phyloP scores from a whole-genome alignment of 2,113 vertebrate genomes.

The Mastomys coucha region DNA sequence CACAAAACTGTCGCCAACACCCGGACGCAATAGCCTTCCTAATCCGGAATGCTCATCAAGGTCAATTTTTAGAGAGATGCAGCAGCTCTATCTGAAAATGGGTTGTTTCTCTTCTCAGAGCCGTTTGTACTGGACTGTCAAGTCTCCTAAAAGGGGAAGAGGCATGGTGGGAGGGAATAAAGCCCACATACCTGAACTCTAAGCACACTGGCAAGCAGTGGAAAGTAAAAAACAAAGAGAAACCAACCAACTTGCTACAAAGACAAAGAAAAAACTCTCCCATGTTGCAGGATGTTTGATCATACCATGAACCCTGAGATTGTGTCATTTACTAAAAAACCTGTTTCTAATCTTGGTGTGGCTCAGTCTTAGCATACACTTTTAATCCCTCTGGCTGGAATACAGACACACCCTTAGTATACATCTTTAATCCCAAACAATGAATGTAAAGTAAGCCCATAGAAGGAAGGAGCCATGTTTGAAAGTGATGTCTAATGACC shows the following conservation, averaged over 20 bases:
- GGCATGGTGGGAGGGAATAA: not conserved
- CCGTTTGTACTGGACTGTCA: not conserved
- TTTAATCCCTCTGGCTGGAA: too few relatives aligned
- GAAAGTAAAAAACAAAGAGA: constrained; percentile 37
- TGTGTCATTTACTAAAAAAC: too few relatives aligned
- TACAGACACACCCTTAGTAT: too few relatives aligned
- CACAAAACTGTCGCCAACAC: not conserved
- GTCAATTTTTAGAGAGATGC: not conserved
- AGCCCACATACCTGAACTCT: not conserved
- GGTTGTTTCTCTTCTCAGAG: not conserved
- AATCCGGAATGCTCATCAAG: constrained; percentile 5
- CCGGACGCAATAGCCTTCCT: not conserved
- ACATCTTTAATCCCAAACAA: too few relatives aligned
- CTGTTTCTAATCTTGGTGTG: too few relatives aligned
- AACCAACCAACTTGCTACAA: constrained; percentile 10
- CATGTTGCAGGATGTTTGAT: too few relatives aligned
- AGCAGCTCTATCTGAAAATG: not conserved
- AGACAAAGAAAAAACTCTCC: not conserved
- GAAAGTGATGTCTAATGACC: too few relatives aligned
- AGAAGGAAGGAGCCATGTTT: too few relatives aligned
- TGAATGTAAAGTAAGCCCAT: too few relatives aligned
- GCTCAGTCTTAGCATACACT: too few relatives aligned
- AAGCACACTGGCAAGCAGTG: not conserved
- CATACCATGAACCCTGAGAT: too few relatives aligned
- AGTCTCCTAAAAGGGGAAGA: not conserved